Evolutionary conservation across 2,113 vertebrate genomes (phyloP), one percentile per base, ranked within the genome.

Genomic region (Nanorana parkeri): DNA sequence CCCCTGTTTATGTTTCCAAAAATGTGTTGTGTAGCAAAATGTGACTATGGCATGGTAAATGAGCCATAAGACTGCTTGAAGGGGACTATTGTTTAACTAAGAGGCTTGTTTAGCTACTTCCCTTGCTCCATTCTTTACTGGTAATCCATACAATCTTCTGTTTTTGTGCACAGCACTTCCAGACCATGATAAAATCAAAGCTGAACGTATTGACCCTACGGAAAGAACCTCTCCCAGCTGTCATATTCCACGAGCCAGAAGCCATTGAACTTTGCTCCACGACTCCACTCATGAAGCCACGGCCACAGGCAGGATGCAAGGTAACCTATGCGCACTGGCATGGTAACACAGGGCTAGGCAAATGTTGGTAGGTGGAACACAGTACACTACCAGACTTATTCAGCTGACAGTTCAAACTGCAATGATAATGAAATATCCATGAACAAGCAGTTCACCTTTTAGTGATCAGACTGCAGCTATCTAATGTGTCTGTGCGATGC

Each of bases 161-260:
- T 47, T 91, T 24, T 87, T 19, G 86, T 75, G 90, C 88, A 84
- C 88, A 99, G 98, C 97, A 99, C 93, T 98, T 99, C 90, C 98
- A 99, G 94, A 99, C 95, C 89, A 99, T 99, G 98, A 89, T 99
- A 94, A 99, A 99, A 92, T 97, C 96, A 21, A 99, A 99, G 90
- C 73, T 99, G 86, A 99, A 98, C 90, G 98, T 99, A 90, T 91
- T 99, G 87, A 98, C 97, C 52, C 94, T 99, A 88, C 95, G 95
- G 86, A 99, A 99, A 83, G 98, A 99, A 63, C 96, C 96, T 24
- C 90, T 98, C 81, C 97, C 98, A 0, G 95, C 97, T 0, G 98
- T 99, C 88, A 98, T 99, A 90, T 99, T 97, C 90, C 97, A 97
- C 0, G 97, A 99, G 84, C 98, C 98, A 0, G 98, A 99, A 90